Evolutionary conservation across 2,113 vertebrate species (phyloP).

Genomic region (Turdus rufiventris): DNA sequence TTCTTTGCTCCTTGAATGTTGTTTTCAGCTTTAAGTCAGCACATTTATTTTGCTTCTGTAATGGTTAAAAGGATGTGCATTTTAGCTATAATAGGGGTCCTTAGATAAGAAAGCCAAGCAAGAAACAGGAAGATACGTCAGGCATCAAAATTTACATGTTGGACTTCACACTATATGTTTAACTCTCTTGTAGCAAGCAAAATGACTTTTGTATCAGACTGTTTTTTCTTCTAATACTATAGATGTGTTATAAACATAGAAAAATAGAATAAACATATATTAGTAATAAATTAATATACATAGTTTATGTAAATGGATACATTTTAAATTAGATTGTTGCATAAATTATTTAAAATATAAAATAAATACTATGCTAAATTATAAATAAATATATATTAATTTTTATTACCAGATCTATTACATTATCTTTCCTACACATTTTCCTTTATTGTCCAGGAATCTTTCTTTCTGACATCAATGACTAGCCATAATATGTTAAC

Average conservation of each 20-base stretch:
- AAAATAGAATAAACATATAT: background rate
- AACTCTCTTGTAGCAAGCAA: background rate
- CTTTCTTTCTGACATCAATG: background rate
- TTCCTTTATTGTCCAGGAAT: background rate
- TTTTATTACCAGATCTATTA: background rate
- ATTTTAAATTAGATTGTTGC: background rate
- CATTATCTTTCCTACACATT: background rate
- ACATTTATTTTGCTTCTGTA: background rate
- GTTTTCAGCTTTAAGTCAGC: background rate
- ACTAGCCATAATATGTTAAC: background rate
- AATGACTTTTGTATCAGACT: background rate
- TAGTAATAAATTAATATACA: background rate
- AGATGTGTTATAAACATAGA: background rate
- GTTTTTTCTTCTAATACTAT: background rate
- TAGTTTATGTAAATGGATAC: background rate
- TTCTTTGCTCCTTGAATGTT: background rate
- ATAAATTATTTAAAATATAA: background rate
- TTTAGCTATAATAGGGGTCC: background rate
- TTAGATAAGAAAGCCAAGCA: background rate
- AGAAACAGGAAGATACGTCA: background rate
- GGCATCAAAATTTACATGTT: background rate
- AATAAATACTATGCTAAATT: background rate
- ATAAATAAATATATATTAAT: background rate
- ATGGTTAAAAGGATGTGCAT: background rate
- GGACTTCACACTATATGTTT: background rate